Conservation (phyloP, 2,888 invertebrate genomes). For the Pterobdella sp. region DNA sequence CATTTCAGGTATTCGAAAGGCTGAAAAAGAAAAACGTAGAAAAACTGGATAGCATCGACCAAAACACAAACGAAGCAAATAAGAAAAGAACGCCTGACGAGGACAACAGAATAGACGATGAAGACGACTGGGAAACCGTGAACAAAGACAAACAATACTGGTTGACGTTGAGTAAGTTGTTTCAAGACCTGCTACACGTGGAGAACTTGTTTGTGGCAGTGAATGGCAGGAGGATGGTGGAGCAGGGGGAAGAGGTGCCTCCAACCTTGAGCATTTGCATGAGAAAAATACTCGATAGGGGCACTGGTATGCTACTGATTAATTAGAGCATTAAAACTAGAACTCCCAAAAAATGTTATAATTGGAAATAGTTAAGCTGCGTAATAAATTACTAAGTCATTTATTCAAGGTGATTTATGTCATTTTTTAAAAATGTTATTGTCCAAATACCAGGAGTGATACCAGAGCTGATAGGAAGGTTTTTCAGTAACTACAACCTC, state of each 20-base stretch:
- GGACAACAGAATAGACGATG: background rate
- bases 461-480: slow-evolving; percentile 4
- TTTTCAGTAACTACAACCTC: slow-evolving; percentile 13
- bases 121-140: slow-evolving; percentile 14
- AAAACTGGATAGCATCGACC: background rate
- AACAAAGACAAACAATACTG: slow-evolving; percentile 13
- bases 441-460: background rate
- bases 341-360: too few species aligned
- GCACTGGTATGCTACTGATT: too few species aligned
- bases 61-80: background rate
- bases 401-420: too few species aligned
- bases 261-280: background rate
- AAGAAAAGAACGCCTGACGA: background rate
- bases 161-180: slow-evolving; percentile 2
- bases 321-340: too few species aligned
- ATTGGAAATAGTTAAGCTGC: too few species aligned
- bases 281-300: too few species aligned
- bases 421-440: background rate
- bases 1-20: background rate
- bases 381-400: too few species aligned
- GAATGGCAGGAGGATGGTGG: background rate
- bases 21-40: background rate
- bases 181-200: slow-evolving; percentile 23
- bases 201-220: slow-evolving; percentile 15
- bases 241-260: background rate